Conservation (phyloP, 1,140 invertebrate genomes). For the Paracyclopina nana region DNA sequence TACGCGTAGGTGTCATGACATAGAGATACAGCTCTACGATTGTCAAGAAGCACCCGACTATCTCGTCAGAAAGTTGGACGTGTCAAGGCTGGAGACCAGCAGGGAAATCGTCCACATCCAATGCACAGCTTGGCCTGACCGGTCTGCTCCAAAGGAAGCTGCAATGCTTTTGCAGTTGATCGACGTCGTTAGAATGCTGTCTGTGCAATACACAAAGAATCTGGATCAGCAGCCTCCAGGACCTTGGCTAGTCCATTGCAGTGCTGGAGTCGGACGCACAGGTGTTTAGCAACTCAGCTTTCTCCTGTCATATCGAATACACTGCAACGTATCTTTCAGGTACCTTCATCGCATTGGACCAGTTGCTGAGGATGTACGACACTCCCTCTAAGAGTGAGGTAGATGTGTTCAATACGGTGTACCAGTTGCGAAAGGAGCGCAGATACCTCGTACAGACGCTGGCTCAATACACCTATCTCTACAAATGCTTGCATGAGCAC, state of each 20-base stretch:
- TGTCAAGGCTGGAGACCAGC: neutral
- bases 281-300: too few species aligned
- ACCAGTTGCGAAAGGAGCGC: neutral
- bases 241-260: constrained; percentile 82
- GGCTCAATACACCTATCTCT: constrained; percentile 1
- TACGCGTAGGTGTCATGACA: neutral
- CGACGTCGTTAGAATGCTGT: constrained; percentile 63
- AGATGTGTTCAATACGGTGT: constrained; percentile 2
- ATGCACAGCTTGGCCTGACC: constrained; percentile 94
- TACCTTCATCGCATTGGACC: neutral
- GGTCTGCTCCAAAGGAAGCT: constrained; percentile 84
- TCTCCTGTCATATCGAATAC: too few species aligned
- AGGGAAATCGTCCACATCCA: constrained; percentile 30
- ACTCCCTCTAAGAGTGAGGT: neutral
- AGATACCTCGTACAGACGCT: constrained; percentile 5
- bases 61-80: neutral
- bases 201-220: constrained; percentile 33
- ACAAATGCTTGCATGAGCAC: neutral
- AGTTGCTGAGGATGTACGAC: neutral
- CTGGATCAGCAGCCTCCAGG: constrained; percentile 54
- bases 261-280: constrained; percentile 27
- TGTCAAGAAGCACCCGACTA: constrained; percentile 3
- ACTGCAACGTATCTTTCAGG: neutral
- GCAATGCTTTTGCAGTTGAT: constrained; percentile 84
- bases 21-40: constrained; percentile 1